Evolutionary conservation across 2,888 invertebrate genomes (phyloP).

Genomic region (Chymomyza amoena): DNA sequence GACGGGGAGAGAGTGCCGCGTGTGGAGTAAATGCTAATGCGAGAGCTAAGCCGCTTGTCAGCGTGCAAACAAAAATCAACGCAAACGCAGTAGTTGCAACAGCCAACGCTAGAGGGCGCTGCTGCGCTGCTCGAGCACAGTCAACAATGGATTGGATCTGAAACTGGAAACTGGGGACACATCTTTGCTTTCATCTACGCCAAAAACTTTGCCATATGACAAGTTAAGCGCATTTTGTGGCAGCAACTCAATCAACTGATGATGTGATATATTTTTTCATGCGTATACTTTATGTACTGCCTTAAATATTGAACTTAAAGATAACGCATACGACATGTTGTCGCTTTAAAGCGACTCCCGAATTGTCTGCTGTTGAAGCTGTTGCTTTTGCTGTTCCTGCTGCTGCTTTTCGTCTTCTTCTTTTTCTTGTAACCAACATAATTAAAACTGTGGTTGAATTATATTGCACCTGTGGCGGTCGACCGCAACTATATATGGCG

Average conservation of each 20-base stretch:
- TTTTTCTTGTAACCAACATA: constrained; percentile 54
- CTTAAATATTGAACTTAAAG: constrained; percentile 32
- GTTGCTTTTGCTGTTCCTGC: neutral
- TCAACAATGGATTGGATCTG: neutral
- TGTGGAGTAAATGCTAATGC: constrained; percentile 39
- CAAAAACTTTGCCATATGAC: constrained; percentile 9
- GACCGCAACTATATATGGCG: constrained; percentile 49
- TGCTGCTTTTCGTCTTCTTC: neutral
- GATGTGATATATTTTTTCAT: neutral
- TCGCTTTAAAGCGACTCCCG: neutral
- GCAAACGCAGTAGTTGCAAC: neutral
- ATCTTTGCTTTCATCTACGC: neutral
- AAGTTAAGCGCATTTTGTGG: constrained; percentile 29
- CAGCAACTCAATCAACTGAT: constrained; percentile 23
- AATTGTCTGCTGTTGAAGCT: neutral
- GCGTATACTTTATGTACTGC: neutral
- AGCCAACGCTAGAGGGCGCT: neutral
- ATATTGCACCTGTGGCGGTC: constrained; percentile 68
- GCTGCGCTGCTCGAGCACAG: neutral
- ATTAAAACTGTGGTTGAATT: constrained; percentile 67
- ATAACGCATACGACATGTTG: constrained; percentile 41
- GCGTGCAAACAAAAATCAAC: neutral
- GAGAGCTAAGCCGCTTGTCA: constrained; percentile 34
- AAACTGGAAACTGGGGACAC: neutral
- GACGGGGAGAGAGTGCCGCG: neutral